phyloP scores from a whole-genome alignment of 1,140 invertebrate species.

The Phortica variegata region DNA sequence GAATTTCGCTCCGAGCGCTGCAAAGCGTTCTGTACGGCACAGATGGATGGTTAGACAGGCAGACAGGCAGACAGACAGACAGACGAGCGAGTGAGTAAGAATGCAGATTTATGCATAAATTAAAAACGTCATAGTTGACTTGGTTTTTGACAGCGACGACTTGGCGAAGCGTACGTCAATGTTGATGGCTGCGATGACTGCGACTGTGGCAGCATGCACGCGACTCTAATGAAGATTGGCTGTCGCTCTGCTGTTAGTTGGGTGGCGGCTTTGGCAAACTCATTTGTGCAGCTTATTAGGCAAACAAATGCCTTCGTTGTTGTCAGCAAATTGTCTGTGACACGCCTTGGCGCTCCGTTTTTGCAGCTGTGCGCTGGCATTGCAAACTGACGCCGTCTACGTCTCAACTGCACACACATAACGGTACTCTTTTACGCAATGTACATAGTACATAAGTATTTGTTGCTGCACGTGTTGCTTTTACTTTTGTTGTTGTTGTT shows the following conservation, averaged over 20 bases:
- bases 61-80: slow-evolving; percentile 7
- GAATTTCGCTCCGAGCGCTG: too few relatives aligned
- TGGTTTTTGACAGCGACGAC: slow-evolving; percentile 41
- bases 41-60: slow-evolving; percentile 5
- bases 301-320: slow-evolving; percentile 18
- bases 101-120: slow-evolving; percentile 30
- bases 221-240: too few relatives aligned
- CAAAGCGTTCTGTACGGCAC: not conserved
- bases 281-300: slow-evolving; percentile 4
- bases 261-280: not conserved
- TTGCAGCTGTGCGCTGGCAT: not conserved
- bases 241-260: too few relatives aligned
- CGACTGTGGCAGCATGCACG: too few relatives aligned
- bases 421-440: slow-evolving; percentile 1
- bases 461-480: slow-evolving; percentile 18
- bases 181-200: too few relatives aligned
- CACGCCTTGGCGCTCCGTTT: slow-evolving; percentile 1
- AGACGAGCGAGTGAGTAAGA: not conserved
- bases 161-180: too few relatives aligned
- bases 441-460: slow-evolving; percentile 1
- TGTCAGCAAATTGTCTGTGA: slow-evolving; percentile 27
- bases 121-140: slow-evolving; percentile 37
- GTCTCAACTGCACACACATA: not conserved
- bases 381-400: not conserved
- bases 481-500: slow-evolving; percentile 20